Evolutionary conservation across 2,888 invertebrate genomes (phyloP).

Genomic region (Caenorhabditis sp.): DNA sequence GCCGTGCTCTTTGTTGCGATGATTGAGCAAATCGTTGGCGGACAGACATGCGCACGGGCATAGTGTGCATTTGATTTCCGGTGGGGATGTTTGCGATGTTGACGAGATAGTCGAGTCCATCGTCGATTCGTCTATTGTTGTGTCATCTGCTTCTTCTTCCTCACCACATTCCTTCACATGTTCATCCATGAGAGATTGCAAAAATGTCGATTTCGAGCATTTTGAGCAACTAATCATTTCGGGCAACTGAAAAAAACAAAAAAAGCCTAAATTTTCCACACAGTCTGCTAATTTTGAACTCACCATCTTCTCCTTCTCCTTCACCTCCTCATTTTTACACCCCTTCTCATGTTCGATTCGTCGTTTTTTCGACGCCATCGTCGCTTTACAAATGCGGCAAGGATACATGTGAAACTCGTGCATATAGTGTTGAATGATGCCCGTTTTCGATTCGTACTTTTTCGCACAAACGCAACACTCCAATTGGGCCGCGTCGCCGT

Average conservation of each 20-base stretch:
- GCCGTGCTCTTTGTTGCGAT: constrained; percentile 1
- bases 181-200: not conserved
- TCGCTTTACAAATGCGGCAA: not conserved
- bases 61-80: not conserved
- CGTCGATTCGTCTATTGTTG: not conserved
- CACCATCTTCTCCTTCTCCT: not conserved
- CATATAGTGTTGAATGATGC: not conserved
- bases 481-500: not conserved
- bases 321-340: not conserved
- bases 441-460: not conserved
- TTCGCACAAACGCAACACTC: not conserved
- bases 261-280: too few relatives aligned
- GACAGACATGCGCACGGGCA: not conserved
- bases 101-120: not conserved
- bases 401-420: not conserved
- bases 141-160: not conserved
- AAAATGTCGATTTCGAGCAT: not conserved
- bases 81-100: not conserved
- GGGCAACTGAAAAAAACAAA: not conserved
- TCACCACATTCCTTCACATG: not conserved
- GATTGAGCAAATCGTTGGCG: not conserved
- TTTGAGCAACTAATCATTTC: not conserved
- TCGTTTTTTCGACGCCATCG: not conserved
- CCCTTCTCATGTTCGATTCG: not conserved
- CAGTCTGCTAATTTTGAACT: too few relatives aligned